Evolutionary conservation across 2,888 invertebrate genomes (phyloP).

Genomic region (Aromia moschata): DNA sequence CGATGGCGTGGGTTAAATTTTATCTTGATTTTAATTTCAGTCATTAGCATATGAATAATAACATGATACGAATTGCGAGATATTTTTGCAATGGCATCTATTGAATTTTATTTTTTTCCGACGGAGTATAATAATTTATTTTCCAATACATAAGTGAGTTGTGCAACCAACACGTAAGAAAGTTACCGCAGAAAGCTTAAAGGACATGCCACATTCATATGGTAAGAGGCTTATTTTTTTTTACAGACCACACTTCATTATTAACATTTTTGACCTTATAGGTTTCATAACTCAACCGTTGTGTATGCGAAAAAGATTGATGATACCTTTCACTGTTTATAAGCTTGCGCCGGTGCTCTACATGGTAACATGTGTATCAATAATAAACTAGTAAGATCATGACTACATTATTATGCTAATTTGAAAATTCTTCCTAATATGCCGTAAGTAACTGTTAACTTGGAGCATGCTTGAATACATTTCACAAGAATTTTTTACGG

Average conservation of each 20-base stretch:
- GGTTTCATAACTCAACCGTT: conserved; percentile 10
- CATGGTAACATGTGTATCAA: conserved; percentile 14
- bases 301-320: conserved; percentile 18
- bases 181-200: conserved; percentile 9
- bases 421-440: conserved; percentile 12
- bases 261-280: conserved; percentile 15
- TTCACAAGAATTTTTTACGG: neutral
- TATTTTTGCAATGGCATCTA: conserved; percentile 34
- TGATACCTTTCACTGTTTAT: conserved; percentile 18
- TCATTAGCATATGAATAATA: conserved; percentile 35
- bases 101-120: conserved; percentile 32
- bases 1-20: conserved; percentile 13
- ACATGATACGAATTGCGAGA: conserved; percentile 22
- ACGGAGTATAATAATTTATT: conserved; percentile 9
- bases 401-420: conserved; percentile 9
- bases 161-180: conserved; percentile 3
- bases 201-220: neutral
- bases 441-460: neutral
- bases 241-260: conserved; percentile 1
- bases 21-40: conserved; percentile 11
- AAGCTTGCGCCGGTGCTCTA: conserved; percentile 1
- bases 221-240: conserved; percentile 8
- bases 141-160: conserved; percentile 12
- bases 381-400: conserved; percentile 14
- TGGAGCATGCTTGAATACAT: neutral